These are phyloP conservation scores for Prochilodus magdalenae DNA, from an alignment of 2,113 vertebrate species.

Conservation along the genomic window DNA sequence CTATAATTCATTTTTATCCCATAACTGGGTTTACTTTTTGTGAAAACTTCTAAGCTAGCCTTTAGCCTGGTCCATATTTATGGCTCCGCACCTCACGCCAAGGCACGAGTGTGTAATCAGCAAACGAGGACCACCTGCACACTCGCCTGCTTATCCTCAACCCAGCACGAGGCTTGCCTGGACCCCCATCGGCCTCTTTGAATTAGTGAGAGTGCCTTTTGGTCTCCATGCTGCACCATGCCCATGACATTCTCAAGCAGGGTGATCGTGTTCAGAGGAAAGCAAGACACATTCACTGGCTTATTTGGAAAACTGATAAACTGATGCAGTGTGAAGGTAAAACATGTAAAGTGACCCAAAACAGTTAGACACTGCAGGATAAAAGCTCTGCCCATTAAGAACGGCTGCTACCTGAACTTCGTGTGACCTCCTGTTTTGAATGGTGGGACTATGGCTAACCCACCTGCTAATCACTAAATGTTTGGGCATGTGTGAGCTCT, in stretches of 20 bases:
- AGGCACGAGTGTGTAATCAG: constrained; percentile 50
- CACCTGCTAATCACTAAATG: not conserved
- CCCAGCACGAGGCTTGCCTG: not conserved
- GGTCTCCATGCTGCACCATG: not conserved
- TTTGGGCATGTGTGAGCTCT: not conserved
- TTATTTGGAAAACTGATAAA: not conserved
- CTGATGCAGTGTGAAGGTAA: not conserved
- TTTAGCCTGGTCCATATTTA: constrained; percentile 41
- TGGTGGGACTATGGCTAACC: not conserved
- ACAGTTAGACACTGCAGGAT: not conserved
- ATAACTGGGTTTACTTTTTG: constrained; percentile 3
- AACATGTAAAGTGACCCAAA: not conserved
- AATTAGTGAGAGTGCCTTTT: not conserved
- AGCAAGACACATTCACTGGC: not conserved
- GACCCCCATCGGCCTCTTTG: not conserved
- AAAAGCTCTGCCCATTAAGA: not conserved
- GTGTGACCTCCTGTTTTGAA: not conserved
- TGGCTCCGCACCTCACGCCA: constrained; percentile 28
- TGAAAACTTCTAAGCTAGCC: not conserved
- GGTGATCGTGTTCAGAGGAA: not conserved
- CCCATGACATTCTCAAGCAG: not conserved
- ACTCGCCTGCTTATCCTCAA: constrained; percentile 38
- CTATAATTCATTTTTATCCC: constrained; percentile 30
- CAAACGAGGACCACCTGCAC: constrained; percentile 49
- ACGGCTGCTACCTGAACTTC: not conserved